Percentiles rank a stretch among this genome's conserved stretches.
Conservation (phyloP, 2,113 vertebrate genomes). For the Irena cyanogastra region DNA sequence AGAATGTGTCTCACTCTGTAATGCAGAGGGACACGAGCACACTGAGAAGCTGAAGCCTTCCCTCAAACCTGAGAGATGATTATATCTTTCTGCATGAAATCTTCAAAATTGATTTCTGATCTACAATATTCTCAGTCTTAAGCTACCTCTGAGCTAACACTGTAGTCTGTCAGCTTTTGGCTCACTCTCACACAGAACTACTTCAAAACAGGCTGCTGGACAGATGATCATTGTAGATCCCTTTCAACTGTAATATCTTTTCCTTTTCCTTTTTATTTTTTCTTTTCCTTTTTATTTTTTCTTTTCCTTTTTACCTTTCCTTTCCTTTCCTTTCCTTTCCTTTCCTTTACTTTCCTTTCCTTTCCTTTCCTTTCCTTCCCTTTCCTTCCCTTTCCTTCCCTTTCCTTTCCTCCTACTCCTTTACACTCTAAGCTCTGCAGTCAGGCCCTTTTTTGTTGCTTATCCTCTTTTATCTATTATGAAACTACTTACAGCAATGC, state of each 20-base stretch:
- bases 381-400: no score
- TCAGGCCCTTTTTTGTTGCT: neutral
- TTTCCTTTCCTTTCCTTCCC: no score
- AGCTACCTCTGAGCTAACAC: neutral
- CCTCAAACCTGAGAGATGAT: neutral
- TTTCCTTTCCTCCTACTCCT: neutral
- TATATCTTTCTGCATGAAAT: neutral
- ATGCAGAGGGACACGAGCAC: fast-evolving
- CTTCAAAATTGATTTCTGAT: neutral
- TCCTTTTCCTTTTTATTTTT: no score
- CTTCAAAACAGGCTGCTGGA: neutral
- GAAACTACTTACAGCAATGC: neutral
- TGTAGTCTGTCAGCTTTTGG: neutral
- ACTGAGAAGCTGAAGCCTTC: neutral
- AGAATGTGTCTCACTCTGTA: neutral
- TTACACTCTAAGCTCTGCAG: neutral
- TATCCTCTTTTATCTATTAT: neutral
- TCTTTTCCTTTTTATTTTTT: no score
- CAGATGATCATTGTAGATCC: neutral
- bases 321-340: neutral
- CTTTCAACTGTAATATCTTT: neutral
- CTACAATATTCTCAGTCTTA: neutral
- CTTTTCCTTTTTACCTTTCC: no score
- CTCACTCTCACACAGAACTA: neutral
- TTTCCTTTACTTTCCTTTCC: no score